Evolutionary conservation across 2,797 vertebrate species (phyloP), one percentile per base, ranked within the genome.

Genomic region (Harpagifer antarcticus): DNA sequence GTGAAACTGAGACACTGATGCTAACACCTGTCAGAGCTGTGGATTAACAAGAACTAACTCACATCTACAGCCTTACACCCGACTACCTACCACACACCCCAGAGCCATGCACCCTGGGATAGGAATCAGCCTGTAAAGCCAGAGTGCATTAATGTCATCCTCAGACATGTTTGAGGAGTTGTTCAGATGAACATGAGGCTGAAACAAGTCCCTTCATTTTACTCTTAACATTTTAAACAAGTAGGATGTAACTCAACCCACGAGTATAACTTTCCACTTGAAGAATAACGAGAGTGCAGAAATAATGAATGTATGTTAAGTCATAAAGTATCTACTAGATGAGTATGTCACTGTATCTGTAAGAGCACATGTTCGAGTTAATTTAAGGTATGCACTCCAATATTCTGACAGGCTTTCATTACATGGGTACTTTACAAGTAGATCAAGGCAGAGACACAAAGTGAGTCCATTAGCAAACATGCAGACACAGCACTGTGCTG

Each of bases 1-100:
- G 68, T 78, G 76, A 79, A 85, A 74, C 62, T 54, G 61, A 80
- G 72, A 76, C 43, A 44, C 68, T 72, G 67, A 48, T 68, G 44
- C 55, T 76, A 78, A 78, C 81, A 84, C 73, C 72, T 86, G 83
- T 82, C 69, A 77, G 76, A 86, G 86, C 57, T 65, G 59, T 43
- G 58, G 65, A 82, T 84, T 81, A 72, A 86, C 58, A 59, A 64
- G 57, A 73, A 58, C 37, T 53, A 83, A 52, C 65, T 58, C 63
- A 3, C 20, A 49, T 72, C 45, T 14, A 2, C 23, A 57, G 68
- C 73, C 31, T 60, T 58, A 31, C 59, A 33, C 40, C 20, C 9
- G 9, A 44, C 42, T 49, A 43, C 43, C 63, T 50, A 16, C 61
- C 61, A 42, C 17, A 60, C 16, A 48, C 49, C 60, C 54, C 15